Evolutionary conservation across 2,113 vertebrate species (phyloP), one percentile per base, ranked within the genome.

Genomic region (Hippoglossus stenolepis): DNA sequence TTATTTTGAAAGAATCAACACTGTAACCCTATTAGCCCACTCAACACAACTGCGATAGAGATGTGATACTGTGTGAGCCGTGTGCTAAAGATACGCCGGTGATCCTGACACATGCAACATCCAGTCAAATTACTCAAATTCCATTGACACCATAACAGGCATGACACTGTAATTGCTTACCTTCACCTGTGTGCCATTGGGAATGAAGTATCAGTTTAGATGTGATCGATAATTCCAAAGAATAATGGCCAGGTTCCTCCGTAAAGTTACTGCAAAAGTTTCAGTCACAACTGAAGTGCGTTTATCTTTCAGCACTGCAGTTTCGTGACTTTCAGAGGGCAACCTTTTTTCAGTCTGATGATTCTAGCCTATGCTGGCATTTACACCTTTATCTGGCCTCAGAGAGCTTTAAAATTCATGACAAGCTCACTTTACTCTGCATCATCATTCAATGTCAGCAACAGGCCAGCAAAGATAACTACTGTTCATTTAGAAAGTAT

Each of bases 321-420:
- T 64, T 49, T 56, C 31, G 51, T 60, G 70, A 74, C 18, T 35
- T 56, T 62, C n/a, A 60, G 77, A 77, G 49, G 12, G 40, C 40
- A 43, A 43, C 40, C 10, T 53, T 68, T 59, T 62, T 23, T 69
- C 66, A 60, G 58, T 60, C 26, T 23, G 54, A 64, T 58, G 47
- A 77, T 69, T 84, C 43, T 65, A 67, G 66, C 63, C 43, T 70
- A 75, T 10, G 5, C 51, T 53, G 76, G 26, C 56, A 49, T 83
- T 83, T 82, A 73, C 66, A 47, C 4, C 40, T 24, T 60, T 72
- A 74, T 70, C 70, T 76, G 59, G 20, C 71, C 56, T 23, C 57
- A n/a, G 40, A 65, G 65, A 54, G 62, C 57, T n/a, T 60, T 73
- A 92, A 87, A 85, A 90, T 81, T 76, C 64, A 86, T 85, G 89